Evolutionary conservation across 2,888 invertebrate species (phyloP).

Genomic region (Cryptus armator): DNA sequence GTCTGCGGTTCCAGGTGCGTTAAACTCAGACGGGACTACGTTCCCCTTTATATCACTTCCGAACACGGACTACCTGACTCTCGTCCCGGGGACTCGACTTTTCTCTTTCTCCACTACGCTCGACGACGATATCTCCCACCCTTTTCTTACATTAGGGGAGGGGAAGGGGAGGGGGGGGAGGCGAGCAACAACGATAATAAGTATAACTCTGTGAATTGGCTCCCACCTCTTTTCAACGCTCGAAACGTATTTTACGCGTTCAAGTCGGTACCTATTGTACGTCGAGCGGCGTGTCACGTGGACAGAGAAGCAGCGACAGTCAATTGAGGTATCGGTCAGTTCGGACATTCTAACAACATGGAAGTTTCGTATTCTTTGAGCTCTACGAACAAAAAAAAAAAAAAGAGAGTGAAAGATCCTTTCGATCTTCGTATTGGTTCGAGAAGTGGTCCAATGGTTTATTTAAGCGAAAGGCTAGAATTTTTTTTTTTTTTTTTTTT

Average conservation of each 20-base stretch:
- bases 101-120: constrained; percentile 74
- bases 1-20: constrained; percentile 80
- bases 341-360: constrained; percentile 23
- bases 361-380: constrained; percentile 22
- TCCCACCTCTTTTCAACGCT: constrained; percentile 11
- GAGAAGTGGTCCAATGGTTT: background rate
- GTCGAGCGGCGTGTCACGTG: constrained; percentile 44
- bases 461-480: background rate
- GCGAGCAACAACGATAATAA: constrained; percentile 14
- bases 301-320: constrained; percentile 65
- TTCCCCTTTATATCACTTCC: constrained; percentile 84
- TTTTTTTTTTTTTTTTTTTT: background rate
- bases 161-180: background rate
- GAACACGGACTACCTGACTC: constrained; percentile 76
- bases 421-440: constrained; percentile 7
- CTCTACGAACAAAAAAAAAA: constrained; percentile 13
- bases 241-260: constrained; percentile 24
- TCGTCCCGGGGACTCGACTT: constrained; percentile 71
- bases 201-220: constrained; percentile 29
- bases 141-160: constrained; percentile 24
- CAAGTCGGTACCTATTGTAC: constrained; percentile 10
- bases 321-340: constrained; percentile 58
- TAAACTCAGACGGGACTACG: constrained; percentile 76
- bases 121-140: constrained; percentile 69
- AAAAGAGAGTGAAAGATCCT: constrained; percentile 17